phyloP scores from a whole-genome alignment of 2,797 vertebrate genomes.

The Apodemus agrarius region DNA sequence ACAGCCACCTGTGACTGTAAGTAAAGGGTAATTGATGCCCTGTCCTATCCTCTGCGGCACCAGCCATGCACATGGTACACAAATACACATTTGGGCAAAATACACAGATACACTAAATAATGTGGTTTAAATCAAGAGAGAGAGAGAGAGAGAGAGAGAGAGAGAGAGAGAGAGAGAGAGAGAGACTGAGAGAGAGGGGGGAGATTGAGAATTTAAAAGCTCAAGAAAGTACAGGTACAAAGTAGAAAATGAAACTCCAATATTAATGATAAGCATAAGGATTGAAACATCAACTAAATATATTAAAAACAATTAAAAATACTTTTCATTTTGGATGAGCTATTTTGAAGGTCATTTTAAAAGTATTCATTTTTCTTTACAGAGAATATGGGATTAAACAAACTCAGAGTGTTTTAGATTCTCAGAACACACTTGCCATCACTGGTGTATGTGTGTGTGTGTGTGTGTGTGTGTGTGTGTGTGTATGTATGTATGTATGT shows the following conservation, averaged over 20 bases:
- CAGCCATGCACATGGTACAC: not conserved
- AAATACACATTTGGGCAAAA: not conserved
- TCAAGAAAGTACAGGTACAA: not conserved
- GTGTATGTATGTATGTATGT: not conserved
- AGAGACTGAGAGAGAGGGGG: too few species aligned
- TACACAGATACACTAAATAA: not conserved
- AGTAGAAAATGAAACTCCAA: constrained; percentile 35
- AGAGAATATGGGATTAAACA: not conserved
- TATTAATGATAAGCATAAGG: not conserved
- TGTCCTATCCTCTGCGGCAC: not conserved
- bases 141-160: too few species aligned
- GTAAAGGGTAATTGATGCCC: not conserved
- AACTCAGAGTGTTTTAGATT: not conserved
- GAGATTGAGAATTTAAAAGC: not conserved
- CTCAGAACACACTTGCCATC: not conserved
- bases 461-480: not conserved
- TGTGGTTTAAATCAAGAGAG: not conserved
- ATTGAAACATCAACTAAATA: not conserved
- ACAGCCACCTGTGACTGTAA: not conserved
- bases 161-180: too few species aligned
- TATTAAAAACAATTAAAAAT: not conserved
- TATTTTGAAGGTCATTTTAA: constrained; percentile 32
- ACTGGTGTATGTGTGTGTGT: not conserved
- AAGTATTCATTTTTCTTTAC: constrained; percentile 19
- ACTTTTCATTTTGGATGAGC: constrained; percentile 44